Conservation (phyloP, 53 echinoderm and acorn worm genomes). For the Arbacia lixula region DNA sequence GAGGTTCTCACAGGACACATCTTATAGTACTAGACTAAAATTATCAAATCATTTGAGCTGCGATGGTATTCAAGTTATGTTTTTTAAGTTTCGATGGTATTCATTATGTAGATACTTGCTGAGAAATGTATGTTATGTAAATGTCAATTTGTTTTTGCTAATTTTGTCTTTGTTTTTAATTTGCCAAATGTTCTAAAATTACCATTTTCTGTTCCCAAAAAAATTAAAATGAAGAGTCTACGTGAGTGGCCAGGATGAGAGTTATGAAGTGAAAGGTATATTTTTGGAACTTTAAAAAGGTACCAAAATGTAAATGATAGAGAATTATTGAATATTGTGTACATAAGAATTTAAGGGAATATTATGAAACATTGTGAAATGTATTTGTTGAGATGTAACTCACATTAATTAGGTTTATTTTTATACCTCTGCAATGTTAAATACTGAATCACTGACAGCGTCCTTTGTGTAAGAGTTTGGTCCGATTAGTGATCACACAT, state of each 20-base stretch:
- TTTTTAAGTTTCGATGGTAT: conserved; percentile 40
- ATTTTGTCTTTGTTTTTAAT: conserved; percentile 18
- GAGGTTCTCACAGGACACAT: no score
- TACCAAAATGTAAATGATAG: conserved; percentile 49
- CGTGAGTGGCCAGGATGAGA: no score
- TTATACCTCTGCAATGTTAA: no score
- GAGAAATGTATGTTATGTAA: neutral
- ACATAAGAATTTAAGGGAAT: conserved; percentile 26
- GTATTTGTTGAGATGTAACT: no score
- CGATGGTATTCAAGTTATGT: conserved; percentile 17
- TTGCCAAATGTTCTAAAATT: conserved; percentile 41
- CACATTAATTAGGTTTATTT: no score
- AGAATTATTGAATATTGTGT: conserved; percentile 47
- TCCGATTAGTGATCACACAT: no score
- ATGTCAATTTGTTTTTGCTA: neutral
- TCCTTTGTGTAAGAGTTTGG: no score
- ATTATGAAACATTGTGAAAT: conserved; percentile 27
- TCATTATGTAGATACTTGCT: conserved; percentile 50
- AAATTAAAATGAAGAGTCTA: no score
- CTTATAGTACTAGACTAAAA: no score
- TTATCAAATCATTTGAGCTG: neutral
- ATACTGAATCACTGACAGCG: no score
- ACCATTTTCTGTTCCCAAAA: no score
- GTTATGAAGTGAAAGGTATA: conserved; percentile 30
- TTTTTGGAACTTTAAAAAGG: conserved; percentile 23